These are phyloP conservation scores for Drosophila borborema DNA, from an alignment of 2,888 invertebrate species.

Conservation along the genomic window DNA sequence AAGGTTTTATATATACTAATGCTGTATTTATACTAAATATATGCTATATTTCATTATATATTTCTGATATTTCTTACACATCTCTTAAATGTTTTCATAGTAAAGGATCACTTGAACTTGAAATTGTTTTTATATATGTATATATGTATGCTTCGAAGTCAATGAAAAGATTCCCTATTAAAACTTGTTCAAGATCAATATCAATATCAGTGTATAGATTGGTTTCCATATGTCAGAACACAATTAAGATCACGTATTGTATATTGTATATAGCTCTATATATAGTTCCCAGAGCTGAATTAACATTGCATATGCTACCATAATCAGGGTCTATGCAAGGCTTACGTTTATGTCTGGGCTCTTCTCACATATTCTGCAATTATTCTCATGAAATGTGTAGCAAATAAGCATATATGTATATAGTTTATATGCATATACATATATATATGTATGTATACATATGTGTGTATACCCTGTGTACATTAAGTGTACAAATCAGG, in stretches of 20 bases:
- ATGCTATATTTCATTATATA: background rate
- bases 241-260: background rate
- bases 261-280: background rate
- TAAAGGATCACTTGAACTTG: background rate
- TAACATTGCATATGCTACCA: background rate
- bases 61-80: background rate
- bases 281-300: background rate
- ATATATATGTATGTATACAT: background rate
- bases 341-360: background rate
- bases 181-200: background rate
- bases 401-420: background rate
- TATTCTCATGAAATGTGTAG: conserved; percentile 7
- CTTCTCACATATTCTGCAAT: background rate
- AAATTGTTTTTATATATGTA: background rate
- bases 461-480: conserved; percentile 1
- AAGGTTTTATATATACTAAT: background rate
- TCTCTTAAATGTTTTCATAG: background rate
- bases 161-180: background rate
- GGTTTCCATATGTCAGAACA: background rate
- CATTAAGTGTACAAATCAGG: background rate
- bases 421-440: background rate
- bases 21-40: background rate
- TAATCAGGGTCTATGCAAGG: conserved; percentile 1
- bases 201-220: background rate
- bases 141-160: background rate